phyloP scores from a whole-genome alignment of 2,797 vertebrate species.

The Rhynchonycteris naso region DNA sequence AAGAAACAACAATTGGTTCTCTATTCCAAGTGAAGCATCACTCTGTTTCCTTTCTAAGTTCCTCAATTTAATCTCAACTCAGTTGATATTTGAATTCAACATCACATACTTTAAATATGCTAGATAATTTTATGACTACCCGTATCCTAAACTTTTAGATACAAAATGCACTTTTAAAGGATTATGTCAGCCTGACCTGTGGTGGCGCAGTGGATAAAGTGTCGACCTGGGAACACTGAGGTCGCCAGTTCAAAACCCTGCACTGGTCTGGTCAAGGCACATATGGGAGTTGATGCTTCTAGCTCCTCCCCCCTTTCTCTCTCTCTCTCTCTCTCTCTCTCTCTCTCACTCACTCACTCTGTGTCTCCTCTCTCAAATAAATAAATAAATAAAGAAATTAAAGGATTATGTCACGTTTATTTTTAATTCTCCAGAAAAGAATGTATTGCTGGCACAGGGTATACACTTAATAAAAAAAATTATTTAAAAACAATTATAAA shows the following conservation, averaged over 20 bases:
- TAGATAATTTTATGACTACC: neutral
- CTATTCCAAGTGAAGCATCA: neutral
- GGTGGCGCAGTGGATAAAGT: too few relatives aligned
- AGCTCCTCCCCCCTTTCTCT: too few relatives aligned
- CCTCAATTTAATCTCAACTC: neutral
- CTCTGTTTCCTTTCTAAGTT: neutral
- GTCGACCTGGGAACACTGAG: too few relatives aligned
- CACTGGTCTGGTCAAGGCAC: too few relatives aligned
- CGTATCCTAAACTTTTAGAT: neutral
- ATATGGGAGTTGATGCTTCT: too few relatives aligned
- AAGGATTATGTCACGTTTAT: neutral
- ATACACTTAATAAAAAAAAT: neutral
- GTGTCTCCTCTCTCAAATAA: too few relatives aligned
- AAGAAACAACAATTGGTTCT: neutral
- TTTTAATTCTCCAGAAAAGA: neutral
- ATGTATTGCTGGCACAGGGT: neutral
- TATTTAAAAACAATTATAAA: neutral
- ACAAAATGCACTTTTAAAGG: neutral
- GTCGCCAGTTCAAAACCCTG: too few relatives aligned
- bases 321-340: too few relatives aligned
- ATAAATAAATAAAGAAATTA: too few relatives aligned
- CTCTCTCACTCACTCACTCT: too few relatives aligned
- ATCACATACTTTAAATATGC: neutral
- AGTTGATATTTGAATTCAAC: neutral
- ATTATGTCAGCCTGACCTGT: too few relatives aligned